Conservation (phyloP, 1,140 invertebrate species). For the Cotesia typhae region DNA sequence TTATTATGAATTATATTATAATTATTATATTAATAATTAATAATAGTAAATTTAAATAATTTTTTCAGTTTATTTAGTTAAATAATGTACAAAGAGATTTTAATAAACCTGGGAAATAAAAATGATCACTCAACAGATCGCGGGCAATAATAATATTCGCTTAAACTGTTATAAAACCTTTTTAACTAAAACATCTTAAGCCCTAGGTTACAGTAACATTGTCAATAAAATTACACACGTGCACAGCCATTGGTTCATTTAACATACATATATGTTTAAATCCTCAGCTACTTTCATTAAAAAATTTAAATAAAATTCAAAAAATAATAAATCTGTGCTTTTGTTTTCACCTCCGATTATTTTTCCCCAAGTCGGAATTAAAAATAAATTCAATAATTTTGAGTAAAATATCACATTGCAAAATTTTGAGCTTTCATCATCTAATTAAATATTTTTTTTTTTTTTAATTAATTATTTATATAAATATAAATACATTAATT, state of each 20-base stretch:
- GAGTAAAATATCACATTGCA: too few relatives aligned
- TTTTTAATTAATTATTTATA: too few relatives aligned
- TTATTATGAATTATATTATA: conserved; percentile 57
- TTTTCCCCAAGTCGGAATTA: too few relatives aligned
- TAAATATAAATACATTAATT: neutral
- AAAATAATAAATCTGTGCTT: too few relatives aligned
- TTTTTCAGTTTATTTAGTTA: conserved; percentile 49
- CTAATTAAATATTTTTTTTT: too few relatives aligned
- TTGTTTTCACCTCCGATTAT: too few relatives aligned
- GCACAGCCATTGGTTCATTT: conserved; percentile 65
- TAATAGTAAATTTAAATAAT: conserved; percentile 54
- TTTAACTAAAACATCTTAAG: conserved; percentile 54
- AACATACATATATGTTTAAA: conserved; percentile 28
- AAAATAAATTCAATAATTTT: neutral
- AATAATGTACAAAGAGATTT: conserved; percentile 59
- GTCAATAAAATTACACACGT: conserved; percentile 65
- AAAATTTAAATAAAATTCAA: too few relatives aligned
- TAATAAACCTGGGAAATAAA: neutral
- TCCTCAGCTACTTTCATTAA: neutral
- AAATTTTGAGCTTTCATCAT: too few relatives aligned
- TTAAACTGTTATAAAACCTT: conserved; percentile 55
- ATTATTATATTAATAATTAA: conserved; percentile 60
- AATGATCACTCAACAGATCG: conserved; percentile 52
- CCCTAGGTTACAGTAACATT: conserved; percentile 63
- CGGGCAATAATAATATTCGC: conserved; percentile 18